Base-by-base conservation (phyloP, 2,113 vertebrate species). In the Vireo altiloquus region DNA sequence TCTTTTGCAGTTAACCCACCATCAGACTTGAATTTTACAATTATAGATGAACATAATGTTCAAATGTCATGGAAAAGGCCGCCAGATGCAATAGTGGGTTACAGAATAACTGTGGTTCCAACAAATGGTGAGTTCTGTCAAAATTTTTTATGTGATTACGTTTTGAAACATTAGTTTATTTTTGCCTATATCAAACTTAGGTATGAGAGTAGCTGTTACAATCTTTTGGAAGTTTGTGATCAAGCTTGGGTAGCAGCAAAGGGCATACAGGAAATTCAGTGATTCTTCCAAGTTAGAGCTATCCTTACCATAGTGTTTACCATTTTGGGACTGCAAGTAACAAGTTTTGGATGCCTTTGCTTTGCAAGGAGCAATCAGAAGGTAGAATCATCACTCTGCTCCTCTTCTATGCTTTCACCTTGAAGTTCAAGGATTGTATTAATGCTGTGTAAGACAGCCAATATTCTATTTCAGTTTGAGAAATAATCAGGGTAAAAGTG, bases 11-110 rank as follows among this genome's bases (percentile, higher is more conserved):
- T 99, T 96, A 98, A 98, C 66, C 98, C 99, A 75, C 99, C 99
- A 14, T 98, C 99, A 97, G 98, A 99, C 93, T 98, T 99, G 98
- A 99, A 98, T 97, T 99, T 99, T 98, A 99, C 98, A 98, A 99
- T 99, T 98, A 98, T 99, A 98, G 99, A 99, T 98, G 98, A 99
- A 96, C 98, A 97, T 96, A 99, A 99, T 92, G 99, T 99, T 97
- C 98, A 99, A 96, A 99, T 99, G 99, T 97, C 98, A 92, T 99
- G 99, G 99, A 98, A 93, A 90, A 97, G 96, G 68, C 98, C 99
- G 56, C 89, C 47, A 89, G 98, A 98, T 89, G 97, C 93, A 91
- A 99, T 99, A 97, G 97, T 98, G 82, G 99, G 99, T 96, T 99
- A 98, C 97, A 98, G 98, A 96, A 98, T 99, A 96, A 99, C 98